phyloP scores from a whole-genome alignment of 2,888 invertebrate genomes.

The Tinea semifulvella region DNA sequence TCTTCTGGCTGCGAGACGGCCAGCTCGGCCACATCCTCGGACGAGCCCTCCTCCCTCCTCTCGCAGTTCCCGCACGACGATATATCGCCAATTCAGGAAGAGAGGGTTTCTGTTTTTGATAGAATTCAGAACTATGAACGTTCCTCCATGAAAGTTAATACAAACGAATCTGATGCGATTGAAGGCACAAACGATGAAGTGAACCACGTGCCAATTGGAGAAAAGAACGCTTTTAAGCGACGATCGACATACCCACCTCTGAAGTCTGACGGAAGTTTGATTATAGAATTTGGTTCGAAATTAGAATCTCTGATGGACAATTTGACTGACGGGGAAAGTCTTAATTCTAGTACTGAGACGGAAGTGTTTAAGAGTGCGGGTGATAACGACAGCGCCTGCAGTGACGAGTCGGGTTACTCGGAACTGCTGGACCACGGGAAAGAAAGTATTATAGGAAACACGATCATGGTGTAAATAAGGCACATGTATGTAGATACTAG shows the following conservation, averaged over 20 bases:
- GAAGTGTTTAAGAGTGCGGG: conserved; percentile 62
- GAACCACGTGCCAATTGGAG: conserved; percentile 58
- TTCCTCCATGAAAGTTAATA: conserved; percentile 28
- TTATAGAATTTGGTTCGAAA: conserved; percentile 41
- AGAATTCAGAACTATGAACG: conserved; percentile 31
- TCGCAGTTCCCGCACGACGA: conserved; percentile 52
- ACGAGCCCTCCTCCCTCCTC: conserved; percentile 61
- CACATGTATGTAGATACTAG: neutral
- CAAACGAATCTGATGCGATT: conserved; percentile 22
- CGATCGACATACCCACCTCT: conserved; percentile 57
- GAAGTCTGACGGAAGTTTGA: conserved; percentile 32
- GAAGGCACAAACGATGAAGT: conserved; percentile 35
- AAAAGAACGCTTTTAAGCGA: conserved; percentile 48
- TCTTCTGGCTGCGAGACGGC: conserved; percentile 85
- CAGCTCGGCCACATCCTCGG: conserved; percentile 73
- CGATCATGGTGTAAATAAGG: conserved; percentile 51
- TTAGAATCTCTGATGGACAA: conserved; percentile 55
- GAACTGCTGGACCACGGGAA: conserved; percentile 71
- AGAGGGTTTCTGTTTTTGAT: conserved; percentile 32
- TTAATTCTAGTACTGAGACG: conserved; percentile 48
- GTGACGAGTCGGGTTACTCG: conserved; percentile 92
- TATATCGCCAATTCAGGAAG: conserved; percentile 39
- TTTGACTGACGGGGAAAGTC: conserved; percentile 45
- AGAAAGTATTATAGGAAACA: conserved; percentile 57
- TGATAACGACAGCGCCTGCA: conserved; percentile 82